Conservation (phyloP, 2,797 vertebrate species). For the Rhyacichthys aspro region DNA sequence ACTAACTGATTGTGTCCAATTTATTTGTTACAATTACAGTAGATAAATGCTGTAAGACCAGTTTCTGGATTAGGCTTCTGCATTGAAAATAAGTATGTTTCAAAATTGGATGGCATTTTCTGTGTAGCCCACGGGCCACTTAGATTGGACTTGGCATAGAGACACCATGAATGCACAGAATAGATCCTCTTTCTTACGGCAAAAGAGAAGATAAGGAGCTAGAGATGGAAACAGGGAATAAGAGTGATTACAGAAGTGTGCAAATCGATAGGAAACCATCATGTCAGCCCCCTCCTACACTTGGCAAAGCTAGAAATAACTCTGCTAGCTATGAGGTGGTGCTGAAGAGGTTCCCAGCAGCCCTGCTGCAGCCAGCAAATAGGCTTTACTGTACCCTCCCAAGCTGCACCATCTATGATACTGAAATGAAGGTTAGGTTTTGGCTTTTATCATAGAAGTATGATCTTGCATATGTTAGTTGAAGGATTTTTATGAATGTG, state of each 20-base stretch:
- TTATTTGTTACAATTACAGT: no score
- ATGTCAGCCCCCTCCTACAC: conserved; percentile 77
- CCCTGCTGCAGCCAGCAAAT: conserved; percentile 45
- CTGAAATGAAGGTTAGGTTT: no score
- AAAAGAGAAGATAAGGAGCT: conserved; percentile 41
- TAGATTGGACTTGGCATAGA: conserved; percentile 26
- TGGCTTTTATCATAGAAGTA: no score
- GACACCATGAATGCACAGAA: conserved; percentile 18
- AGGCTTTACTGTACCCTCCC: conserved; percentile 46
- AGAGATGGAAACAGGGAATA: conserved; percentile 56
- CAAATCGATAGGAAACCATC: conserved; percentile 80
- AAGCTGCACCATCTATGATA: conserved; percentile 42
- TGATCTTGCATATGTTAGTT: no score
- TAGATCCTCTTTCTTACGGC: conserved; percentile 26
- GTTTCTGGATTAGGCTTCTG: not conserved
- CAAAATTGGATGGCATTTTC: conserved; percentile 1
- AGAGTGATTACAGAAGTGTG: conserved; percentile 74
- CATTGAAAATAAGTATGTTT: no score
- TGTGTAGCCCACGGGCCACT: conserved; percentile 17
- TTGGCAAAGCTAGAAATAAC: conserved; percentile 75
- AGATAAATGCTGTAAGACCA: not conserved
- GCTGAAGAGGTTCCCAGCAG: conserved; percentile 76
- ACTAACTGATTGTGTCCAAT: not conserved
- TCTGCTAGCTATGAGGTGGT: conserved; percentile 66
- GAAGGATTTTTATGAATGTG: conserved; percentile 9